Evolutionary conservation across 92 coral and sea anemone species (phyloP).

Genomic region (Montipora capitata): DNA sequence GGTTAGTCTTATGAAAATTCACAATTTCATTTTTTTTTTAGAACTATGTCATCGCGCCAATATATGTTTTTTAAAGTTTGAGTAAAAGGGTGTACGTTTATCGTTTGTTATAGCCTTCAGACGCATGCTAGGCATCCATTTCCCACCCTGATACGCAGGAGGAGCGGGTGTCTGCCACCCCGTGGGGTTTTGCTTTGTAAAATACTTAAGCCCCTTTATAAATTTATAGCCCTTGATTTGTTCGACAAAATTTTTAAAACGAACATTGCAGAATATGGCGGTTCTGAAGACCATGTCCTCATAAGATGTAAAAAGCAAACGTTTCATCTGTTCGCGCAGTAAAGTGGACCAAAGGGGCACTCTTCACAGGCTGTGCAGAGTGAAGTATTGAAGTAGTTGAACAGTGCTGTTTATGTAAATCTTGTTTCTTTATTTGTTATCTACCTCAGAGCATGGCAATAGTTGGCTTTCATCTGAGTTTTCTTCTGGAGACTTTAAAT

Average conservation of each 20-base stretch:
- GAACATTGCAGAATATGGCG: slow-evolving; percentile 14
- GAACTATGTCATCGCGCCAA: slow-evolving; percentile 15
- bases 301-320: slow-evolving; percentile 25
- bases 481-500: slow-evolving; percentile 35
- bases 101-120: slow-evolving; percentile 19
- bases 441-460: slow-evolving; percentile 6
- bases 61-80: slow-evolving; percentile 12
- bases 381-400: slow-evolving; percentile 12
- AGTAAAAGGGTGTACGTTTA: slow-evolving; percentile 16
- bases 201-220: slow-evolving; percentile 15
- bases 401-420: slow-evolving; percentile 13
- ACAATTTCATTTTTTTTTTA: slow-evolving; percentile 21
- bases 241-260: too few relatives aligned
- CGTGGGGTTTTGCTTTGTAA: slow-evolving; percentile 21
- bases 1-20: slow-evolving; percentile 23
- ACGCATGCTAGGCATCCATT: slow-evolving; percentile 14
- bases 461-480: slow-evolving; percentile 34
- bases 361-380: slow-evolving; percentile 38
- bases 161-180: slow-evolving; percentile 22
- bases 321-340: slow-evolving; percentile 31
- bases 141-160: slow-evolving; percentile 12
- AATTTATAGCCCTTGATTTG: slow-evolving; percentile 16
- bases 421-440: slow-evolving; percentile 13
- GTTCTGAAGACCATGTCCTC: slow-evolving; percentile 28
- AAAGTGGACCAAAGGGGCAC: slow-evolving; percentile 34